These are phyloP conservation scores for Hylaea fasciaria DNA, from an alignment of 2,888 invertebrate genomes.

Conservation along the genomic window DNA sequence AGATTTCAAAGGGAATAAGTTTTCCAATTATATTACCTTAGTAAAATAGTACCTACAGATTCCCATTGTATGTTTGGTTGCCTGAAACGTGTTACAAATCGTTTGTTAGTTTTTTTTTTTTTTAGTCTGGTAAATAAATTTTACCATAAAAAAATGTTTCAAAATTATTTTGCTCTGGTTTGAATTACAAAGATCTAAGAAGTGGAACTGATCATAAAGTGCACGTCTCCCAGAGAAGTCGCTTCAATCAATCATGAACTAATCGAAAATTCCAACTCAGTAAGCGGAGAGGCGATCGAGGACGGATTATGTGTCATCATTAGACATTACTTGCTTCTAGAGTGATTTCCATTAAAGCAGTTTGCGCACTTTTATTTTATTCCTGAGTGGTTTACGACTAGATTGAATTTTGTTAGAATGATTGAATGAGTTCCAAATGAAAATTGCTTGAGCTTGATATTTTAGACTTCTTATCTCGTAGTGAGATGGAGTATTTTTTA, in stretches of 20 bases:
- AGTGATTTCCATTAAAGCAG: conserved; percentile 28
- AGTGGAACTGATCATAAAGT: conserved; percentile 80
- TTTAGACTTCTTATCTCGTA: too few relatives aligned
- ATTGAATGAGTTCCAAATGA: not conserved
- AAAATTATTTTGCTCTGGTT: conserved; percentile 6
- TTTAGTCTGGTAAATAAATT: too few relatives aligned
- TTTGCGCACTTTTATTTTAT: not conserved
- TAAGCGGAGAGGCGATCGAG: conserved; percentile 72
- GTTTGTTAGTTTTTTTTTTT: too few relatives aligned
- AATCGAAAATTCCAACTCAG: conserved; percentile 83
- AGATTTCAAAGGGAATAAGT: too few relatives aligned
- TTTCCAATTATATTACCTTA: too few relatives aligned
- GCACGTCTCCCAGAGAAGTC: conserved; percentile 75
- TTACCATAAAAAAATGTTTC: not conserved
- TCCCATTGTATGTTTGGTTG: too few relatives aligned
- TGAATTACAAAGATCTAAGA: conserved; percentile 57
- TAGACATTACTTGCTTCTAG: conserved; percentile 69
- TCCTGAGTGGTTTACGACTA: not conserved
- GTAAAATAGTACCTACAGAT: too few relatives aligned
- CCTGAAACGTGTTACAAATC: too few relatives aligned
- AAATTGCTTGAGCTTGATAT: too few relatives aligned
- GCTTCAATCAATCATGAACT: conserved; percentile 82
- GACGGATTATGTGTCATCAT: conserved; percentile 78
- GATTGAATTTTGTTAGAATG: not conserved
- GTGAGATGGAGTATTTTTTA: too few relatives aligned